Base-by-base conservation (phyloP, 2,888 invertebrate genomes). In the Podotricha telesiphe region DNA sequence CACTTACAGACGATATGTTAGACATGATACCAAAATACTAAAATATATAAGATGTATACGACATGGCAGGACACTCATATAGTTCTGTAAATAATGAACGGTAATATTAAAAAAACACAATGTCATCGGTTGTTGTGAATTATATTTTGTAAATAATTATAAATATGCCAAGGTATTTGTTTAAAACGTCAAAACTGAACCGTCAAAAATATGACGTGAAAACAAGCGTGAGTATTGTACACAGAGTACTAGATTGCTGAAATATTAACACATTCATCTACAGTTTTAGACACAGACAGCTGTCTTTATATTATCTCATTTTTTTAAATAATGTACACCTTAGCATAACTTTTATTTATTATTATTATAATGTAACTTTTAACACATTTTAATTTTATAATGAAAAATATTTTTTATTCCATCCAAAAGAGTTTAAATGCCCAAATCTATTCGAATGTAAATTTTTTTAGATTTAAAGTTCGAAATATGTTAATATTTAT, bases 1-100 rank as follows among this genome's bases (percentile, higher is more conserved):
- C 84, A 78, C 80, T 84, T 62, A 85, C 81, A 48, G 86, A 81
- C 67, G 81, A 75, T 70, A 86, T 76, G 75, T 81, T 87, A 74
- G 92, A 89, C 92, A 92, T 92, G 74, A 70, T 79, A 74, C 17
- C 11, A 65, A 72, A 71, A 63, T 61, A 51, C 56, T 67, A 69
- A 48, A 63, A 59, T 53, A 42, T 59, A 70, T 22, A 67, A n/a
- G 42, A 56, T 42, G 51, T 66, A 50, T 48, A 67, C 28, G 28
- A 51, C 51, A 61, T 53, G 61, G 50, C 42, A 67, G 40, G 59
- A 59, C 37, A 53, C 22, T 34, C 42, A 58, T 37, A 62, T 34
- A 37, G 19, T 62, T 34, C 34, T 48, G 19, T 48, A 62, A 62
- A 59, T 59, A 59, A 59, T 22, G n/a, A 34, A 37, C 34, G 15